Evolutionary conservation across 1,140 invertebrate species (phyloP).

Genomic region (Eubasilissa regina): DNA sequence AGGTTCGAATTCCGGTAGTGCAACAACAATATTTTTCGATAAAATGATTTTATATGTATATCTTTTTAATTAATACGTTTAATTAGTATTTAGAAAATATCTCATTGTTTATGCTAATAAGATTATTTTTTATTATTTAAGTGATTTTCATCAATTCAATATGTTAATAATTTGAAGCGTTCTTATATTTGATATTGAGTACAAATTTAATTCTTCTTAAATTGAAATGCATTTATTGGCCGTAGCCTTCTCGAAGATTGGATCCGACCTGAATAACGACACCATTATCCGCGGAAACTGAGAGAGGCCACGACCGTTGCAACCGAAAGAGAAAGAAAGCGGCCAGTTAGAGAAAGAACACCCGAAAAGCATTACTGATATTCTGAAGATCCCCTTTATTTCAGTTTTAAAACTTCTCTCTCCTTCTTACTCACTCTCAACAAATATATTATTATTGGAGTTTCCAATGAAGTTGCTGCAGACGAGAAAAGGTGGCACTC

Average conservation of each 20-base stretch:
- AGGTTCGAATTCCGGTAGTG: too few relatives aligned
- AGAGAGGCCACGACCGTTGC: background rate
- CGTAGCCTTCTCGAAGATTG: background rate
- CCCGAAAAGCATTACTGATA: conserved; percentile 55
- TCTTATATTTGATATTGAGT: too few relatives aligned
- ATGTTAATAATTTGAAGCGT: too few relatives aligned
- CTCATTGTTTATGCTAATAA: too few relatives aligned
- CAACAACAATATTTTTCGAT: too few relatives aligned
- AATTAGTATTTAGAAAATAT: too few relatives aligned
- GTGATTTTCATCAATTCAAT: too few relatives aligned
- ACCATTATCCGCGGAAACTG: background rate
- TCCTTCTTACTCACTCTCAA: background rate
- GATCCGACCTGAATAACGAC: conserved; percentile 35
- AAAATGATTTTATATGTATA: too few relatives aligned
- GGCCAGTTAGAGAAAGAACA: conserved; percentile 35
- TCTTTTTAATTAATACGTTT: too few relatives aligned
- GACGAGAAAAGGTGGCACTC: conserved; percentile 23
- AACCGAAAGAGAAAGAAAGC: conserved; percentile 11
- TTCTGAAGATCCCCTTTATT: conserved; percentile 59
- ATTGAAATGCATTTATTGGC: too few relatives aligned
- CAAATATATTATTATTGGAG: conserved; percentile 61
- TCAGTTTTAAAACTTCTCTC: conserved; percentile 57
- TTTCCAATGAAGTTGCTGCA: conserved; percentile 52
- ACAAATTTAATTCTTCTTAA: too few relatives aligned
- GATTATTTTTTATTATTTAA: too few relatives aligned